Evolutionary conservation across 2,888 invertebrate genomes (phyloP).

Genomic region (Tenthredo mesomela): DNA sequence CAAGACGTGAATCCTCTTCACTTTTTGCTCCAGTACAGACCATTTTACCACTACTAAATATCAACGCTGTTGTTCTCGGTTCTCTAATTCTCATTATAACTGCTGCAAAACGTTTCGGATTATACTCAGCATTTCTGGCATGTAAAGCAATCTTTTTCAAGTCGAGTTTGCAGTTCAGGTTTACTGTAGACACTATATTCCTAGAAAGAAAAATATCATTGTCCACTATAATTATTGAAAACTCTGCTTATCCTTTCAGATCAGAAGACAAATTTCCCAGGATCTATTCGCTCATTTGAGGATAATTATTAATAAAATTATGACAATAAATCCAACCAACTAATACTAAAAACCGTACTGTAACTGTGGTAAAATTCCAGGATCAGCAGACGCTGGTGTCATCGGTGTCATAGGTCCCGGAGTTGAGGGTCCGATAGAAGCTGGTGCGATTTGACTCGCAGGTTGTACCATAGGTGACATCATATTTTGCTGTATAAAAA

Average conservation of each 20-base stretch:
- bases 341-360: slow-evolving; percentile 83
- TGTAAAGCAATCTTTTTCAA: slow-evolving; percentile 98
- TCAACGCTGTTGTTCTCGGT: slow-evolving; percentile 92
- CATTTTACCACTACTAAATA: slow-evolving; percentile 93
- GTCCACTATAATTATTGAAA: background rate
- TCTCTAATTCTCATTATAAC: slow-evolving; percentile 96
- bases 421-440: slow-evolving; percentile 87
- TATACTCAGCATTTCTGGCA: slow-evolving; percentile 99
- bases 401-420: slow-evolving; percentile 92
- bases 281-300: background rate
- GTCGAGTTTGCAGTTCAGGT: slow-evolving; percentile 96
- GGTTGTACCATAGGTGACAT: slow-evolving; percentile 91
- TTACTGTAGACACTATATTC: slow-evolving; percentile 99
- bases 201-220: slow-evolving; percentile 79
- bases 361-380: slow-evolving; percentile 95
- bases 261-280: slow-evolving; percentile 14
- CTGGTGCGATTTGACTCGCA: slow-evolving; percentile 81
- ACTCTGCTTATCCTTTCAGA: slow-evolving; percentile 13
- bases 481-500: slow-evolving; percentile 85
- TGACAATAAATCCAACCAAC: background rate
- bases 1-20: slow-evolving; percentile 88
- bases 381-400: slow-evolving; percentile 89
- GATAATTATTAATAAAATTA: background rate
- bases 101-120: slow-evolving; percentile 99
- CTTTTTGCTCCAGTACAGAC: slow-evolving; percentile 93